Base-by-base conservation (phyloP, 2,888 invertebrate species). In the Stomorhina lunata region DNA sequence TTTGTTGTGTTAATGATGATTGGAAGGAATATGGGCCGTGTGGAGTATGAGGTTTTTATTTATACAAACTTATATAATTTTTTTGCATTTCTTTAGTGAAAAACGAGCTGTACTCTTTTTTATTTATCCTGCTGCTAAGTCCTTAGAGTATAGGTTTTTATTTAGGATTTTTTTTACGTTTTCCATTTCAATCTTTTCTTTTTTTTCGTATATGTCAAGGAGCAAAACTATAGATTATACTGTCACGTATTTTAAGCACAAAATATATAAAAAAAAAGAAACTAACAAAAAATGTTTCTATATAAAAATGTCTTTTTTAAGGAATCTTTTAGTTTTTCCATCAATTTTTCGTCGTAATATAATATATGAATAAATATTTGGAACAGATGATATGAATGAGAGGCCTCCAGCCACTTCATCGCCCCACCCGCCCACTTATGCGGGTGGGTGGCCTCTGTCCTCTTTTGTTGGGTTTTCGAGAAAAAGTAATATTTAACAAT, bases 201-300 rank as follows among this genome's bases (percentile, higher is more conserved):
- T 45, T 57, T 40, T 50, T 59, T 66, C 12, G 66, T 53, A 43
- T 73, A 66, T 80, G 72, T 72, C 72, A 73, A 73, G 79, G 72
- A 80, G 66, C 66, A 80, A 68, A 80, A 80, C 79, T 80, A 79
- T 79, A 73, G 72, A 80, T 80, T 80, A 80, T 80, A 68, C 66
- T 80, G 79, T 79, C 79, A 79, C 72, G 65, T 79, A 79, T 65
- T 71, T 71, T 65, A 71, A 79, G 65, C 48, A 57, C 37, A 37
- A 27, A 22, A 50, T n/a, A n/a, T 15, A 57, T 9, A 53, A 65
- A 7, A 20, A 37, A 22, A 45, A 45, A 4, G 1, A 32, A 10
- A 57, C 12, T 6, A 43, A 43, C n/a, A 37, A n/a, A 61, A 43
- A 22, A 34, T 34, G 10, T 15, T 40, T 69, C 25, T 50, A 69